Evolutionary conservation across 1,140 invertebrate species (phyloP).

Genomic region (Drosophila tsacasi): DNA sequence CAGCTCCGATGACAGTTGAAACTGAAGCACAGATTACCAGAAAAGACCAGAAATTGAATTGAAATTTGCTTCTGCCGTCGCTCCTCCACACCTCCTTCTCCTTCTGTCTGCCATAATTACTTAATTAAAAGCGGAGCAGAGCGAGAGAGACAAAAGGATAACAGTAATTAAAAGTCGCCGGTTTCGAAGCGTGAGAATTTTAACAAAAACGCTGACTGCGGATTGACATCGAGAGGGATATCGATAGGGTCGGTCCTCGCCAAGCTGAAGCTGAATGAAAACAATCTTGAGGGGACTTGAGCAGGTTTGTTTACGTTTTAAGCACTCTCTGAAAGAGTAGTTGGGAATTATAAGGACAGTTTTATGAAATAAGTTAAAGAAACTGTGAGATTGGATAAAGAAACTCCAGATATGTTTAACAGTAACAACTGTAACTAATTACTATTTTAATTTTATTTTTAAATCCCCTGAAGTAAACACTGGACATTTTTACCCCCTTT

Average conservation of each 20-base stretch:
- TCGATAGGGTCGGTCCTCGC: constrained; percentile 22
- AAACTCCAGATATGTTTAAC: too few species aligned
- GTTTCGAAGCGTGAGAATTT: constrained; percentile 76
- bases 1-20: constrained; percentile 77
- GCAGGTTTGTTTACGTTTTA: constrained; percentile 24
- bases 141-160: constrained; percentile 22
- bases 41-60: constrained; percentile 67
- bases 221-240: constrained; percentile 19
- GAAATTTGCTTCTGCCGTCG: constrained; percentile 37
- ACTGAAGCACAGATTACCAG: constrained; percentile 77
- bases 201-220: constrained; percentile 59
- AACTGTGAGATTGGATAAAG: too few species aligned
- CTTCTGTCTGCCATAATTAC: constrained; percentile 60
- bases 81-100: neutral
- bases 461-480: too few species aligned
- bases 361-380: neutral
- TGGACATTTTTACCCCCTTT: too few species aligned
- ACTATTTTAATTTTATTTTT: too few species aligned
- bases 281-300: neutral
- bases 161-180: constrained; percentile 80
- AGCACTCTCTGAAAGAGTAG: neutral
- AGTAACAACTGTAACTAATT: too few species aligned
- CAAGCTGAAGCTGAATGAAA: constrained; percentile 29
- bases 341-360: neutral
- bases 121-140: constrained; percentile 67